Percentiles rank a stretch among this genome's conserved stretches.
These are phyloP conservation scores for Drosophila lini DNA, from an alignment of 1,140 invertebrate species.

Conservation along the genomic window DNA sequence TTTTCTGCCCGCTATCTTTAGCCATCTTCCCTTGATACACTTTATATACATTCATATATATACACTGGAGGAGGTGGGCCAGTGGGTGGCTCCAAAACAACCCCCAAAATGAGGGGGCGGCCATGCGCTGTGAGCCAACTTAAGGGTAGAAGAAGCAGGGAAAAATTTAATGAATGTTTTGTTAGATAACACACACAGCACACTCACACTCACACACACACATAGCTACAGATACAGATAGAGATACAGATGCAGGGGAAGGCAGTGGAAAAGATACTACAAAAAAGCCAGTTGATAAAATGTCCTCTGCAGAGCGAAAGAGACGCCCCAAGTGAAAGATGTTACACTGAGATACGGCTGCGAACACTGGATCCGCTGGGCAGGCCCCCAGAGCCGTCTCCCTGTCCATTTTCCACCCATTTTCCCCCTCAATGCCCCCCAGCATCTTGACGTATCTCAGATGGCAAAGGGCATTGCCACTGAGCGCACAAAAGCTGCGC, in stretches of 20 bases:
- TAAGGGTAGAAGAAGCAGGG: constrained; percentile 55
- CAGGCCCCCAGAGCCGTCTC: constrained; percentile 5
- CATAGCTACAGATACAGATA: constrained; percentile 44
- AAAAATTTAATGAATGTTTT: constrained; percentile 83
- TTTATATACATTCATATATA: constrained; percentile 12
- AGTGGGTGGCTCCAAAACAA: constrained; percentile 66
- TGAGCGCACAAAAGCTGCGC: constrained; percentile 77
- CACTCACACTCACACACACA: constrained; percentile 20
- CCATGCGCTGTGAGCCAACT: constrained; percentile 51
- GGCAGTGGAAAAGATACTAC: constrained; percentile 18
- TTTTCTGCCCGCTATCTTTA: constrained; percentile 77
- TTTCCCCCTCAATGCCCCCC: not conserved
- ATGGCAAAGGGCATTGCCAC: constrained; percentile 83
- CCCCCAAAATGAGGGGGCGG: constrained; percentile 59
- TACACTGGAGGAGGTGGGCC: not conserved
- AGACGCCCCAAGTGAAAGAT: constrained; percentile 63
- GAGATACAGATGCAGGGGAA: constrained; percentile 26
- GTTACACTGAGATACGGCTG: constrained; percentile 76
- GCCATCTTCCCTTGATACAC: constrained; percentile 66
- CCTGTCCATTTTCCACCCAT: not conserved
- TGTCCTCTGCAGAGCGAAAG: constrained; percentile 20
- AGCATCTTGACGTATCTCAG: constrained; percentile 61
- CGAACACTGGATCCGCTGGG: constrained; percentile 52
- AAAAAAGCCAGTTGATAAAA: constrained; percentile 26
- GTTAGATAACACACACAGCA: constrained; percentile 67